A percentile compares a stretch with the other conserved stretches of the same genome.
These are phyloP conservation scores for Polydrusus pterygomalis DNA, from an alignment of 2,888 invertebrate genomes.

Conservation along the genomic window DNA sequence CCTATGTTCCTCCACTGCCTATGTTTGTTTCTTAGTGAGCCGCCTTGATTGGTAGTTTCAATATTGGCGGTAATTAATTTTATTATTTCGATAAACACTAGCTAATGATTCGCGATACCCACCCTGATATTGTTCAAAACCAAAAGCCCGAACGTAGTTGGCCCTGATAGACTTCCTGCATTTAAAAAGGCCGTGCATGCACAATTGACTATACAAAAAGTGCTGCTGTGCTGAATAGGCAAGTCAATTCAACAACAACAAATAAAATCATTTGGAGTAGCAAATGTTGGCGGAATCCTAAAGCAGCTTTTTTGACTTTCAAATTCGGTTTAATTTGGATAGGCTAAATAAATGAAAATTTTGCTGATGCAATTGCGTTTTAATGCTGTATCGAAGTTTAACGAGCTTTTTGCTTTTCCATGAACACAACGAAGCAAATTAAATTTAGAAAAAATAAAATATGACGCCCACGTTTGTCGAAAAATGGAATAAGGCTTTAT, in stretches of 20 bases:
- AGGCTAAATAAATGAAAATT: constrained; percentile 24
- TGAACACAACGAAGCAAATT: no score
- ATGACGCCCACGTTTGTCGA: no score
- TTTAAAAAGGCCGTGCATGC: constrained; percentile 37
- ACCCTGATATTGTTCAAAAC: constrained; percentile 18
- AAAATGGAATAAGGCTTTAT: no score
- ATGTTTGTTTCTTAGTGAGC: no score
- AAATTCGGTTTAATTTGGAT: constrained; percentile 25
- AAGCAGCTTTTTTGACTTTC: constrained; percentile 27
- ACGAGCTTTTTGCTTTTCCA: constrained; percentile 7
- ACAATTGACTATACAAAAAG: constrained; percentile 36
- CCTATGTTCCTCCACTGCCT: no score
- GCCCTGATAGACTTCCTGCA: constrained; percentile 51
- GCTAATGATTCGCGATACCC: neutral
- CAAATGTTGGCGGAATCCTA: constrained; percentile 25
- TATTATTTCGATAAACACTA: no score
- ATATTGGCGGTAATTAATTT: no score
- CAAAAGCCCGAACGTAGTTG: neutral
- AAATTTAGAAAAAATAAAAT: no score
- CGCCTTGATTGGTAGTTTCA: no score
- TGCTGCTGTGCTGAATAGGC: constrained; percentile 13
- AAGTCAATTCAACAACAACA: constrained; percentile 30
- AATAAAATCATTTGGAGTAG: constrained; percentile 28
- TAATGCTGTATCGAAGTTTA: constrained; percentile 22
- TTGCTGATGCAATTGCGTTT: constrained; percentile 13